Percentiles rank a stretch among this genome's conserved stretches.
These are phyloP conservation scores for Pseudomyrmex dendroicus DNA, from an alignment of 1,140 invertebrate species.

Conservation along the genomic window DNA sequence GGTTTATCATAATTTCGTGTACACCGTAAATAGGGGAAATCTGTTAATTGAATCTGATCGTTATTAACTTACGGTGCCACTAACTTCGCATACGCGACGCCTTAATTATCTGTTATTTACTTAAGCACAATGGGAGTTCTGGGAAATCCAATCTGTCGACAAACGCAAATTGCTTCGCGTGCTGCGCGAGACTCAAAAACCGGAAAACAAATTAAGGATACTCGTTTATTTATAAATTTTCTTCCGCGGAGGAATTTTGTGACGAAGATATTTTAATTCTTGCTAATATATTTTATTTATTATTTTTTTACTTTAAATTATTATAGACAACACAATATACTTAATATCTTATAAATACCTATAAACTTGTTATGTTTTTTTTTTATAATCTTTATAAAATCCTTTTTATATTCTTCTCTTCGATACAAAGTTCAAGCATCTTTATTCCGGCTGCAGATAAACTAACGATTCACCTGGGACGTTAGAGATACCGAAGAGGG, in stretches of 20 bases:
- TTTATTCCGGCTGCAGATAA: background rate
- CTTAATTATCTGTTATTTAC: slow-evolving; percentile 31
- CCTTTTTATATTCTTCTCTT: background rate
- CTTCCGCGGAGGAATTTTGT: too few species aligned
- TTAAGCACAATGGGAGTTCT: background rate
- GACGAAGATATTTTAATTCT: too few species aligned
- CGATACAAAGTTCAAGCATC: background rate
- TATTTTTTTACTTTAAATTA: too few species aligned
- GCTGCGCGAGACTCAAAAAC: too few species aligned
- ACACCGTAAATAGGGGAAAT: slow-evolving; percentile 50
- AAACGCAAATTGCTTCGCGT: too few species aligned
- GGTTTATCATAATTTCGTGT: slow-evolving; percentile 59
- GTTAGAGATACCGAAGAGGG: slow-evolving; percentile 30
- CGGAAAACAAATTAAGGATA: too few species aligned
- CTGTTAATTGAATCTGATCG: slow-evolving; percentile 54
- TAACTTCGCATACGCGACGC: slow-evolving; percentile 34
- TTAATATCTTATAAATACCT: background rate
- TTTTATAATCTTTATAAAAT: background rate
- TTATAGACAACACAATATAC: too few species aligned
- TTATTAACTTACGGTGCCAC: slow-evolving; percentile 46
- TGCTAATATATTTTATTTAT: too few species aligned
- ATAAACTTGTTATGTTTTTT: background rate
- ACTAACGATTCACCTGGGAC: slow-evolving; percentile 37
- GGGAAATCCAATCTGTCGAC: too few species aligned
- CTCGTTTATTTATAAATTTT: too few species aligned